A percentile compares a stretch with the other conserved stretches of the same genome.
Conservation (phyloP, 2,113 vertebrate species). For the Electrona antarctica region DNA sequence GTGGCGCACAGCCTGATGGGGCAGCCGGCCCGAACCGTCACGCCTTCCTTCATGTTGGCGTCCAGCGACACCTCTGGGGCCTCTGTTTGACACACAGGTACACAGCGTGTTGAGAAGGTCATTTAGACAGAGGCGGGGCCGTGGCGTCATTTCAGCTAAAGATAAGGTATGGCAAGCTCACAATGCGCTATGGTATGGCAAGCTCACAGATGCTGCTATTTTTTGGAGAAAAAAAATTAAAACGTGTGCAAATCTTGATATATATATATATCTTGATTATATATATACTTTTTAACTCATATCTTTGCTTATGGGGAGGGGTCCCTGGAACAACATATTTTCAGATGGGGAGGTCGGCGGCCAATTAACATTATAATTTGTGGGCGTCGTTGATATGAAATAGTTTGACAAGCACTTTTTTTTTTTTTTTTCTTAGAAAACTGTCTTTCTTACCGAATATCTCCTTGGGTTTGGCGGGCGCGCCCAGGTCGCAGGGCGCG, state of each 20-base stretch:
- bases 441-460: conserved; percentile 85
- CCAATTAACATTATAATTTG: not conserved
- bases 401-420: not conserved
- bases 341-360: no score
- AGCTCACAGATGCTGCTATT: no score
- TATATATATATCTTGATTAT: no score
- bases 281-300: no score
- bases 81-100: conserved; percentile 76
- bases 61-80: conserved; percentile 93
- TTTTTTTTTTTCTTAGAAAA: no score
- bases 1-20: conserved; percentile 96
- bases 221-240: conserved; percentile 46
- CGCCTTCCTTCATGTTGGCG: conserved; percentile 90
- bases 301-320: no score
- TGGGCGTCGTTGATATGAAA: not conserved
- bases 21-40: conserved; percentile 93
- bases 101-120: no score
- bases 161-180: no score
- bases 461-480: conserved; percentile 90
- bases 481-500: conserved; percentile 89
- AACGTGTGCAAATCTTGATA: not conserved
- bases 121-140: no score
- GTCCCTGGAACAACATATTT: no score
- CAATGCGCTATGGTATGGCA: no score
- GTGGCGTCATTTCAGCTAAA: no score